phyloP scores from a whole-genome alignment of 2,888 invertebrate genomes.

The Sarcophaga variegata region DNA sequence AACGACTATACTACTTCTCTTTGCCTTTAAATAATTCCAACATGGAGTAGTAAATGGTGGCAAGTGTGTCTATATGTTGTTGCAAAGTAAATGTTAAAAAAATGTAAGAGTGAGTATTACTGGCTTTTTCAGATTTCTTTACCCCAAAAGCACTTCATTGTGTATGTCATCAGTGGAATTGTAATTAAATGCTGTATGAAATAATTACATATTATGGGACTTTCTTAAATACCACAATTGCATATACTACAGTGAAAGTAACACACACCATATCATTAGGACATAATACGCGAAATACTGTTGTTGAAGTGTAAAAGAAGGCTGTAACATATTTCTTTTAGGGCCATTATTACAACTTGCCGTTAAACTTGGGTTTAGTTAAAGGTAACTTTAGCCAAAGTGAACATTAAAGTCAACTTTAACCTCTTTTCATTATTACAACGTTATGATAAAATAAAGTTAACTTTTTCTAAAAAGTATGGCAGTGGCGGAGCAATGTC shows the following conservation, averaged over 20 bases:
- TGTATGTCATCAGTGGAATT: constrained; percentile 59
- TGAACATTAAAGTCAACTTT: too few relatives aligned
- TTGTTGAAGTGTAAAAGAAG: constrained; percentile 17
- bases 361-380: too few relatives aligned
- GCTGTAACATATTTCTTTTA: too few relatives aligned
- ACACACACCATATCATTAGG: constrained; percentile 57
- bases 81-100: background rate
- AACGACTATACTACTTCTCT: constrained; percentile 13
- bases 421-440: too few relatives aligned
- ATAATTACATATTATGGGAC: constrained; percentile 67
- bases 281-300: constrained; percentile 48
- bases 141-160: constrained; percentile 26
- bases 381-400: too few relatives aligned
- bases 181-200: constrained; percentile 65
- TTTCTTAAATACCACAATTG: constrained; percentile 56
- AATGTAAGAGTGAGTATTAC: background rate
- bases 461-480: too few relatives aligned
- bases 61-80: background rate
- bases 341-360: too few relatives aligned
- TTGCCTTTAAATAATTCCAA: too few relatives aligned
- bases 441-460: too few relatives aligned
- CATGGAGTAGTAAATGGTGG: background rate
- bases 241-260: constrained; percentile 40
- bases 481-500: too few relatives aligned
- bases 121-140: constrained; percentile 29